Evolutionary conservation across 2,113 vertebrate genomes (phyloP), one percentile per base, ranked within the genome.

Genomic region (Albula glossodonta): DNA sequence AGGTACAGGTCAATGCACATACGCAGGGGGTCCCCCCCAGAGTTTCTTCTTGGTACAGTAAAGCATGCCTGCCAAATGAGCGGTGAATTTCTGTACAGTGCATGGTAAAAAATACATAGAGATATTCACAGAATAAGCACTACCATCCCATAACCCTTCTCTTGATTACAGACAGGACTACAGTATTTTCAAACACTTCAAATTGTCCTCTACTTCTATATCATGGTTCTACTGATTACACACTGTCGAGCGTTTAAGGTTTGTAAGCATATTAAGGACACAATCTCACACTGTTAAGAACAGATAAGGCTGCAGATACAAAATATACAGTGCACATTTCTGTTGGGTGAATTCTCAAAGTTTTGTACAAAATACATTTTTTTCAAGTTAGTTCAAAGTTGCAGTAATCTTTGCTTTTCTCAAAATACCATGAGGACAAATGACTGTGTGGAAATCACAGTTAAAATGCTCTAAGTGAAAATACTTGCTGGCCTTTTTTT

Each of bases 71-170:
- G 96, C 95, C 94, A 94, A 95, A 89, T 94, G 88, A 87, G 94
- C 92, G 90, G 95, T 87, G 94, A 91, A 92, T 95, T 93, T 96
- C 88, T 94, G 92, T 95, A 93, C 96, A 96, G 97, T 96, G 96
- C 96, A 96, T 92, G 91, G 96, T 97, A 96, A 96, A n/a, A 97
- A 97, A 97, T 94, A 95, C 95, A 95, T 93, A 96, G 95, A 94
- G 94, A 94, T 97, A 96, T 96, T 97, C 96, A 97, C 97, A 97
- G 97, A 97, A 96, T 96, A 96, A 97, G 96, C 97, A 96, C 96
- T 96, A 96, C 95, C 83, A 95, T 94, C 96, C 97, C 95, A 96
- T 96, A 96, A 93, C 96, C 97, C 97, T 96, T 97, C 96, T 95
- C 95, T 94, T 94, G 89, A 91, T 93, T 95, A 95, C 93, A 95